Evolutionary conservation across 92 coral and sea anemone genomes (phyloP).

Genomic region (Epizoanthus ramosus): DNA sequence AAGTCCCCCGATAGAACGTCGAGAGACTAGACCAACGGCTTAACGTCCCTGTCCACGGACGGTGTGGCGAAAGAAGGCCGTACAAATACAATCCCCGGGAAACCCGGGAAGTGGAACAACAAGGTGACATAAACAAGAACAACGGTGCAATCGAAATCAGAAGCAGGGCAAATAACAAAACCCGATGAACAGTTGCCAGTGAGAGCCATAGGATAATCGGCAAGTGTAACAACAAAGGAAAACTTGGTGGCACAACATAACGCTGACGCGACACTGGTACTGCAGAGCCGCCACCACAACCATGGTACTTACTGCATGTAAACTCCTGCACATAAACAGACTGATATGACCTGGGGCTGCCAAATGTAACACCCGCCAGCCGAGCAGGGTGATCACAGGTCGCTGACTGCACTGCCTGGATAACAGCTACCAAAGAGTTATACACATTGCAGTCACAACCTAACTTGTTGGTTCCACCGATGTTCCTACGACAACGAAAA

Average conservation of each 20-base stretch:
- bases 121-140: too few species aligned
- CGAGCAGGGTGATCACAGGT: constrained; percentile 83
- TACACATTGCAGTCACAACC: constrained; percentile 95
- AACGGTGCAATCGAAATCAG: too few species aligned
- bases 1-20: too few species aligned
- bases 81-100: too few species aligned
- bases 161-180: too few species aligned
- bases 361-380: constrained; percentile 73
- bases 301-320: constrained; percentile 81
- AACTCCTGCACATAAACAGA: constrained; percentile 75
- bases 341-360: constrained; percentile 71
- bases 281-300: background rate
- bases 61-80: too few species aligned
- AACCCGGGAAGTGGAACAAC: too few species aligned
- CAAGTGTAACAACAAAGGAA: too few species aligned
- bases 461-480: constrained; percentile 72
- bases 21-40: too few species aligned
- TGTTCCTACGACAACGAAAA: constrained; percentile 51
- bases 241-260: background rate
- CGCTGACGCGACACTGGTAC: background rate
- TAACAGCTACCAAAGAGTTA: constrained; percentile 78
- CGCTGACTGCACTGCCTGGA: constrained; percentile 64
- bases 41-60: too few species aligned
- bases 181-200: too few species aligned
- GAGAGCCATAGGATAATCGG: too few species aligned